A percentile compares a stretch with the other conserved stretches of the same genome.
Conservation (phyloP, 2,797 vertebrate species). For the Peromyscus melanophrys region DNA sequence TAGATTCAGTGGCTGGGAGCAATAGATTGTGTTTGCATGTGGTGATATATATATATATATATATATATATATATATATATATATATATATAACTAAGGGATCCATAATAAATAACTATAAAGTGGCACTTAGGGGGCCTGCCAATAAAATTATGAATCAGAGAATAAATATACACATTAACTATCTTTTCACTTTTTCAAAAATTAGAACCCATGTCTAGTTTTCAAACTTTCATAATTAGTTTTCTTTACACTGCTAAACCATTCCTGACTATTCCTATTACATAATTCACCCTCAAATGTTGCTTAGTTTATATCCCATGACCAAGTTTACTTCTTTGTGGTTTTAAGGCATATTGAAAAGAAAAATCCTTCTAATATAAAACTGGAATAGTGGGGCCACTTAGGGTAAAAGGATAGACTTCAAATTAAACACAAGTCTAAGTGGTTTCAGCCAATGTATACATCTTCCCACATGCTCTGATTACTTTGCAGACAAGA, state of each 20-base stretch:
- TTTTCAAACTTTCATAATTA: not conserved
- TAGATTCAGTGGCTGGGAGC: not conserved
- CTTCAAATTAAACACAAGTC: conserved; percentile 1
- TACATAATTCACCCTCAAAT: not conserved
- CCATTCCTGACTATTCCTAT: not conserved
- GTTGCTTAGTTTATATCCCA: not conserved
- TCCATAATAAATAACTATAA: not conserved
- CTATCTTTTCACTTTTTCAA: conserved; percentile 22
- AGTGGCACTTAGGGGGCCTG: not conserved
- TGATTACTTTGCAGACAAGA: not conserved
- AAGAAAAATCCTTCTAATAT: not conserved
- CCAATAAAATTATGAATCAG: not conserved
- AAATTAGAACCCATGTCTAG: not conserved
- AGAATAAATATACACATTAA: not conserved
- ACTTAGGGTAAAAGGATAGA: conserved; percentile 3
- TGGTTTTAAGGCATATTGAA: conserved; percentile 8
- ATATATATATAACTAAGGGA: not conserved
- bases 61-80: no score
- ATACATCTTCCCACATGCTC: not conserved
- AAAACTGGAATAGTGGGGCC: not conserved
- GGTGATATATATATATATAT: no score
- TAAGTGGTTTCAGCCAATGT: not conserved
- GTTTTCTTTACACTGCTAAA: not conserved
- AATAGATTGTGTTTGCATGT: not conserved
- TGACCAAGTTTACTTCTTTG: conserved; percentile 35